Conservation (phyloP, 2,797 vertebrate genomes). For the Pantherophis vulpinus region DNA sequence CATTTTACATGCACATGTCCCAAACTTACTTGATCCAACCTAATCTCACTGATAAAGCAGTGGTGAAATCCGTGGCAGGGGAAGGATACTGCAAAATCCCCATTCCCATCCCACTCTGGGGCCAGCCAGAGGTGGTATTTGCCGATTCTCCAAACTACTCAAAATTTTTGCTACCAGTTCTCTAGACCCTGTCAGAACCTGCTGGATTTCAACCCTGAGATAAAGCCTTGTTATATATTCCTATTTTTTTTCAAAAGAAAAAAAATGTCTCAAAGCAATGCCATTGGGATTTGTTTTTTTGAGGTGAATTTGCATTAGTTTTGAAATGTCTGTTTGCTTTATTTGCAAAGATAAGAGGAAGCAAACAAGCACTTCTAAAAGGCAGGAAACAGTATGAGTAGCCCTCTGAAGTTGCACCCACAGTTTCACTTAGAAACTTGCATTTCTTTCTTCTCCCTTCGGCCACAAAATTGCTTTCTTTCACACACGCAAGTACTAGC, state of each 20-base stretch:
- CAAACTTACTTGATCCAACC: neutral
- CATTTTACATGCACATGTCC: neutral
- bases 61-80: too few relatives aligned
- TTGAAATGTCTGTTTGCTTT: neutral
- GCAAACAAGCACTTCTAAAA: neutral
- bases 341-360: neutral
- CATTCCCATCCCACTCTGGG: too few relatives aligned
- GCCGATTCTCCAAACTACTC: too few relatives aligned
- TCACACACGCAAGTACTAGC: neutral
- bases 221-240: neutral
- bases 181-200: too few relatives aligned
- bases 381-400: neutral
- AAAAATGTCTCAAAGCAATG: neutral
- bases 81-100: too few relatives aligned
- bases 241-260: neutral
- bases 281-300: neutral
- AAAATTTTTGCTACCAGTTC: too few relatives aligned
- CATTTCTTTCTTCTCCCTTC: neutral
- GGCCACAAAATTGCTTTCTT: neutral
- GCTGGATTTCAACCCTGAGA: neutral
- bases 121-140: too few relatives aligned
- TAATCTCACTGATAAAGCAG: neutral
- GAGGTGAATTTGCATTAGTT: neutral
- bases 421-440: neutral
- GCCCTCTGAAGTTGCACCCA: neutral